These are phyloP conservation scores for Drosophila watanabei DNA, from an alignment of 1,140 invertebrate genomes.

Conservation along the genomic window DNA sequence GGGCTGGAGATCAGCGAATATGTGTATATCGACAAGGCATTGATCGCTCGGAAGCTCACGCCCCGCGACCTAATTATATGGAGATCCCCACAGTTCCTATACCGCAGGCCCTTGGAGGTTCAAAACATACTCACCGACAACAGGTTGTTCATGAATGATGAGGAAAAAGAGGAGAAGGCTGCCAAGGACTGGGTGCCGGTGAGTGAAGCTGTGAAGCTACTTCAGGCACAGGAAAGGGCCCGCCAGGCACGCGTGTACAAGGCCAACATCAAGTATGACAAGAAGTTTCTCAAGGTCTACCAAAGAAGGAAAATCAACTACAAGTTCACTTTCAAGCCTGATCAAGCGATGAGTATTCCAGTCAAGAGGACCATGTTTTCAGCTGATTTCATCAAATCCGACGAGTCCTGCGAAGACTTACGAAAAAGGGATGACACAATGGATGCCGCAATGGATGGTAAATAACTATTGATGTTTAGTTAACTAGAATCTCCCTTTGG, in stretches of 20 bases:
- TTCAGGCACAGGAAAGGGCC: constrained; percentile 87
- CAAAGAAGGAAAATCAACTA: constrained; percentile 66
- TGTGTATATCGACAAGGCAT: constrained; percentile 88
- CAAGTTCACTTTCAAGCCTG: constrained; percentile 72
- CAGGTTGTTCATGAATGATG: constrained; percentile 64
- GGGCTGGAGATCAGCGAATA: constrained; percentile 86
- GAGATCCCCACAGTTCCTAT: constrained; percentile 76
- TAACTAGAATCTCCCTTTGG: no score
- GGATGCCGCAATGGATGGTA: constrained; percentile 29
- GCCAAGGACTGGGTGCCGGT: constrained; percentile 45
- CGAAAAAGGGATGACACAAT: constrained; percentile 11
- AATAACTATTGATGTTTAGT: constrained; percentile 1
- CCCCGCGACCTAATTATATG: constrained; percentile 86
- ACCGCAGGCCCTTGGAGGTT: constrained; percentile 67
- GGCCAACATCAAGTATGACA: constrained; percentile 70
- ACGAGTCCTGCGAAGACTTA: constrained; percentile 56
- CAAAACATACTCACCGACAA: constrained; percentile 67
- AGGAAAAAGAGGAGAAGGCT: constrained; percentile 50
- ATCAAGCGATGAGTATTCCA: constrained; percentile 75
- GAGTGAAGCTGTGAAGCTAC: constrained; percentile 82
- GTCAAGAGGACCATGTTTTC: constrained; percentile 76
- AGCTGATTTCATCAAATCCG: constrained; percentile 63
- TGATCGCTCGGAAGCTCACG: constrained; percentile 88
- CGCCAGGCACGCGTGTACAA: constrained; percentile 87
- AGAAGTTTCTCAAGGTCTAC: constrained; percentile 51